Evolutionary conservation across 2,113 vertebrate species (phyloP).

Genomic region (Muscicapa adusta): DNA sequence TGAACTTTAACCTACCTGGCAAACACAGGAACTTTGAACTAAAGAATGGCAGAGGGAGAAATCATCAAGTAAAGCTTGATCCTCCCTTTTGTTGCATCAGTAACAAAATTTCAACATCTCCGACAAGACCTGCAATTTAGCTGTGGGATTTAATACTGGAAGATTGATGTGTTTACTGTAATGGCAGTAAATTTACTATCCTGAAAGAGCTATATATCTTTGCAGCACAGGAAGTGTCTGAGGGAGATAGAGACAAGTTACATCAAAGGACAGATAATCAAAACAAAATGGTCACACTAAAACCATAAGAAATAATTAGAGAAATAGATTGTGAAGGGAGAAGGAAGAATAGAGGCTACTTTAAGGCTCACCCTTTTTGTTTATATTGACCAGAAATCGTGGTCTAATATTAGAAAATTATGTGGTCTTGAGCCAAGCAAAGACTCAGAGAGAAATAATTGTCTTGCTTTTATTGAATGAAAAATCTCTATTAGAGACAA

Average conservation of each 20-base stretch:
- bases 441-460: background rate
- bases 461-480: background rate
- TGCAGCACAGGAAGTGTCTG: conserved; percentile 3
- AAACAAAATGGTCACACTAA: background rate
- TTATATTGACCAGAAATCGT: background rate
- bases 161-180: conserved; percentile 57
- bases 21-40: background rate
- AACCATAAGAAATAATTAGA: conserved; percentile 14
- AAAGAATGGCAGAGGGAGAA: background rate
- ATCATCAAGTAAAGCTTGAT: background rate
- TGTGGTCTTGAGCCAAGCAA: background rate
- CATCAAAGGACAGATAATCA: background rate
- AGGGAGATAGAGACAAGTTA: background rate
- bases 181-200: conserved; percentile 42
- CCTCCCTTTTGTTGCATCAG: background rate
- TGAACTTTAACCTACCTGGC: conserved; percentile 8
- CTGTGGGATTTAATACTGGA: conserved; percentile 35
- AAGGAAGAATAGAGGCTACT: background rate
- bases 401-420: background rate
- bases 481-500: background rate
- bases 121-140: conserved; percentile 37
- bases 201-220: conserved; percentile 1
- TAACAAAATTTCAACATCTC: conserved; percentile 27
- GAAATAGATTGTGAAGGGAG: background rate
- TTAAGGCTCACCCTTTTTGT: background rate